These are phyloP conservation scores for Xenopus tropicalis DNA, from an alignment of 2,113 vertebrate species.

Conservation along the genomic window UCB_Xtro_10.0 CM004450.2:26566501-26567000, in stretches of 20 bases:
- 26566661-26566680: too few relatives aligned
- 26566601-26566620: too few relatives aligned
- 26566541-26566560: too few relatives aligned
- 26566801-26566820: not conserved
- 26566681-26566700: too few relatives aligned
- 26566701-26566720: too few relatives aligned
- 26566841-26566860: not conserved
- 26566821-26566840: not conserved
- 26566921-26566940: not conserved
- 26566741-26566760: too few relatives aligned
- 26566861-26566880: slow-evolving; percentile 29
- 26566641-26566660: too few relatives aligned
- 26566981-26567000: not conserved
- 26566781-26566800: not conserved
- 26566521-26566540: too few relatives aligned
- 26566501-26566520: too few relatives aligned
- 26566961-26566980: not conserved
- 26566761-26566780: not conserved
- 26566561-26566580: too few relatives aligned
- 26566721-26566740: too few relatives aligned
- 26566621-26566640: too few relatives aligned
- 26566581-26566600: not conserved
- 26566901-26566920: slow-evolving; percentile 48
- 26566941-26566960: slow-evolving; percentile 5
- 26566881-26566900: slow-evolving; percentile 41